Evolutionary conservation across 2,113 vertebrate genomes (phyloP).

Genomic region (Labeo catla): DNA sequence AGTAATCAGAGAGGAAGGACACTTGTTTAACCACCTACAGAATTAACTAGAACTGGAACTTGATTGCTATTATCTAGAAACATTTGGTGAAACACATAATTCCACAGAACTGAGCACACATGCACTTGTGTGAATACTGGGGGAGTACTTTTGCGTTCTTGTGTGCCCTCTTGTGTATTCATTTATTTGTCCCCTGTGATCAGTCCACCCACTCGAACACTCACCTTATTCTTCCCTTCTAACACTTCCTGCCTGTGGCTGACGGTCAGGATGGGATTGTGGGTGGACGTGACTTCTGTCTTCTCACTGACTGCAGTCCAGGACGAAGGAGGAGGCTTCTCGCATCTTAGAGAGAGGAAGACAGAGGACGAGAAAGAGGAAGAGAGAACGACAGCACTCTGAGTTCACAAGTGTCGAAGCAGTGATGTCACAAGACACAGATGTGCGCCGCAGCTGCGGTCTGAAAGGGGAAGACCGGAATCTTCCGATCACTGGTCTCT

Average conservation of each 20-base stretch:
- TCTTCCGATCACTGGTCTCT: slow-evolving; percentile 57
- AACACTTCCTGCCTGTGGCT: slow-evolving; percentile 82
- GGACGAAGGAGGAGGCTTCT: slow-evolving; percentile 65
- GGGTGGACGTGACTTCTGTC: slow-evolving; percentile 68
- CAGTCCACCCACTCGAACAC: slow-evolving; percentile 33
- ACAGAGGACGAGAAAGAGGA: slow-evolving; percentile 52
- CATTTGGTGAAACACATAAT: neutral
- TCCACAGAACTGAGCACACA: neutral
- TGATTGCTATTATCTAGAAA: neutral
- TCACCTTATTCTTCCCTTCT: slow-evolving; percentile 92
- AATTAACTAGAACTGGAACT: neutral
- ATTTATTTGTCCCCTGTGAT: neutral
- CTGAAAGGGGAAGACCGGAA: slow-evolving; percentile 57
- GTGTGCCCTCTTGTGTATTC: neutral
- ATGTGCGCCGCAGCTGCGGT: slow-evolving; percentile 63
- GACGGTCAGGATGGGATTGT: slow-evolving; percentile 91
- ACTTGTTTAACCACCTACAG: neutral
- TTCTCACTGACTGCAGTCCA: slow-evolving; percentile 69
- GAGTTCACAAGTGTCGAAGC: slow-evolving; percentile 75
- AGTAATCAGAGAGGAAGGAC: slow-evolving; percentile 6
- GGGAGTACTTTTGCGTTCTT: neutral
- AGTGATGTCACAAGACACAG: slow-evolving; percentile 63
- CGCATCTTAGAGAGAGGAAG: slow-evolving; percentile 71
- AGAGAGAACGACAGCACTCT: slow-evolving; percentile 54
- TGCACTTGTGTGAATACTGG: neutral